These are phyloP conservation scores for Formica exsecta DNA, from an alignment of 1,140 invertebrate genomes.

Conservation along the genomic window DNA sequence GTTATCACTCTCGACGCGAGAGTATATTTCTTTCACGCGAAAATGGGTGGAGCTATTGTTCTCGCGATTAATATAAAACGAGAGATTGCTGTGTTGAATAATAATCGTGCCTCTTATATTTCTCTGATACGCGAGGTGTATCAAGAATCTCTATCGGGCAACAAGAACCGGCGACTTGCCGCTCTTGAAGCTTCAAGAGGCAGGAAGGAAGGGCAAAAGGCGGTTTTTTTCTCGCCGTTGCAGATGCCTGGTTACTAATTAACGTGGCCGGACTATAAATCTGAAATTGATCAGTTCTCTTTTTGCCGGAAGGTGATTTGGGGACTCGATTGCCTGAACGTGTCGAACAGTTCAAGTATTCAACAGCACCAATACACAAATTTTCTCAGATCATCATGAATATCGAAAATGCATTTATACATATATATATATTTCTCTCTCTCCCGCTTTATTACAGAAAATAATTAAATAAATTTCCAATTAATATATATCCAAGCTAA, in stretches of 20 bases:
- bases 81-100: neutral
- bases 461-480: constrained; percentile 17
- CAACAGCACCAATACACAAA: constrained; percentile 4
- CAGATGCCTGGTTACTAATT: constrained; percentile 80
- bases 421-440: no score
- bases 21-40: neutral
- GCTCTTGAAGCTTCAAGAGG: constrained; percentile 45
- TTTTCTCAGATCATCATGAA: constrained; percentile 38
- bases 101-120: neutral
- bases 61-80: constrained; percentile 21
- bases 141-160: constrained; percentile 28
- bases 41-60: neutral
- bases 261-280: constrained; percentile 82
- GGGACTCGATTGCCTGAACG: constrained; percentile 19
- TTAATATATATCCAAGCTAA: neutral
- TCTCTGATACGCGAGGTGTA: neutral
- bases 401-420: constrained; percentile 34
- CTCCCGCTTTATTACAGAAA: neutral
- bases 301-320: constrained; percentile 80
- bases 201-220: constrained; percentile 1
- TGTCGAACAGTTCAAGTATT: neutral
- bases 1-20: neutral
- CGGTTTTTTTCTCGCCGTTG: constrained; percentile 67
- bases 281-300: constrained; percentile 81
- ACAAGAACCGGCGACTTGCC: constrained; percentile 65